Evolutionary conservation across 1,140 invertebrate species (phyloP), one percentile per base, ranked within the genome.

Genomic region (Drosophila rhopaloa): DNA sequence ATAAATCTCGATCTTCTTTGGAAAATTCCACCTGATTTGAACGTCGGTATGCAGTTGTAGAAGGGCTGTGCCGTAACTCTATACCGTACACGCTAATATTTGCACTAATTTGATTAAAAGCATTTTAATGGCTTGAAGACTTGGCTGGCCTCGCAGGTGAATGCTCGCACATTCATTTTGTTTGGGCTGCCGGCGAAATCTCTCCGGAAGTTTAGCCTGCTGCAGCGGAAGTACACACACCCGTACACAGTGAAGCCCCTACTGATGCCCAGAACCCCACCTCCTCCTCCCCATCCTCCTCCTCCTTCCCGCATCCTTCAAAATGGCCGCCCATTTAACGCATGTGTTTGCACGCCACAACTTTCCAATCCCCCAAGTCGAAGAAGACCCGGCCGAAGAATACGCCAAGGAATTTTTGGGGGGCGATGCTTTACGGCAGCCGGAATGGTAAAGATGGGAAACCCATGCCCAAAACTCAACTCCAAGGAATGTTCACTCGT

Each of bases 81-180:
- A 70, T 70, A 71, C 67, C 38, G 44, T 40, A 51, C 60, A 29
- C 71, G 56, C 76, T 83, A 81, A 89, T 89, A 84, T 88, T 89
- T 84, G 54, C 76, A 84, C 67, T 84, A 84, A 88, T 88, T 88
- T 88, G 84, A 88, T 88, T 88, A 88, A 88, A 88, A 88, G 76
- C 84, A 77, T 88, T 88, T 88, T 89, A 88, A 89, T 88, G 84
- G 80, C 80, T 74, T 76, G 61, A 71, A 76, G 61, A 73, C 79
- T 84, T 51, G 67, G 62, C 41, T 38, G 76, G 76, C 71, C 54
- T 60, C 76, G 37, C 63, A 77, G 84, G 83, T 78, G 89, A 86
- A 83, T 75, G 73, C 55, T 66, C 57, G 72, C 58, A 71, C 60
- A 72, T 71, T 57, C 62, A 37, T 74, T 79, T 74, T 75, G 62